These are phyloP conservation scores for Plodia interpunctella DNA, from an alignment of 1,140 invertebrate species.

Conservation along the genomic window DNA sequence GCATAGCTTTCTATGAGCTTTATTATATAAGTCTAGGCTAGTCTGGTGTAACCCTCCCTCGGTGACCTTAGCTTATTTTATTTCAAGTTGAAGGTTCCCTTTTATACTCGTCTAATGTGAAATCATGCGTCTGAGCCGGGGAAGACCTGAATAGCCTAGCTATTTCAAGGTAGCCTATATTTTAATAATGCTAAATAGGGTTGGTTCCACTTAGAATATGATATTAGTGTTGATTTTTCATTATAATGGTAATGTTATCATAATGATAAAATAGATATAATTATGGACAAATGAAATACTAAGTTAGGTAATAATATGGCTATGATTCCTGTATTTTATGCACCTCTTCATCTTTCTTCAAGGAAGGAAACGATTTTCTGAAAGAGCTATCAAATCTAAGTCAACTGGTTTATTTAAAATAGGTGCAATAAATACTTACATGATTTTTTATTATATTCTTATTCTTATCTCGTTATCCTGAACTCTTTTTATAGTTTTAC, in stretches of 20 bases:
- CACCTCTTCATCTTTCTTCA: too few species aligned
- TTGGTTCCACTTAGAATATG: neutral
- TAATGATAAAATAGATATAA: too few species aligned
- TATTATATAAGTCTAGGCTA: conserved; percentile 6
- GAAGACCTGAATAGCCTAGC: conserved; percentile 50
- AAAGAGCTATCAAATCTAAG: too few species aligned
- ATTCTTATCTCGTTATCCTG: too few species aligned
- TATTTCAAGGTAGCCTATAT: conserved; percentile 64
- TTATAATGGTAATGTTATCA: neutral
- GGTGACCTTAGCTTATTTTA: conserved; percentile 66
- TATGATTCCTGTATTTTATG: too few species aligned
- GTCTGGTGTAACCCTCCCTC: conserved; percentile 37
- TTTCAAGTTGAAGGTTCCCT: conserved; percentile 70
- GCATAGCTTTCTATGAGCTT: conserved; percentile 3
- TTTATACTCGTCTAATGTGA: conserved; percentile 52
- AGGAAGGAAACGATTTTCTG: too few species aligned
- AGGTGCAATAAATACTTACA: too few species aligned
- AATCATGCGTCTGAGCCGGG: conserved; percentile 57
- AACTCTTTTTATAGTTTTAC: too few species aligned
- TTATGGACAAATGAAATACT: too few species aligned
- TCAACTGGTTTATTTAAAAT: too few species aligned
- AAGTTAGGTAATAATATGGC: too few species aligned
- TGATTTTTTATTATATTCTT: too few species aligned
- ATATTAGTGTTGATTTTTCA: neutral
- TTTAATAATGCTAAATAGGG: neutral